Percentiles rank a stretch among this genome's conserved stretches.
phyloP scores from a whole-genome alignment of 2,797 vertebrate species.

The Amblyraja radiata region DNA sequence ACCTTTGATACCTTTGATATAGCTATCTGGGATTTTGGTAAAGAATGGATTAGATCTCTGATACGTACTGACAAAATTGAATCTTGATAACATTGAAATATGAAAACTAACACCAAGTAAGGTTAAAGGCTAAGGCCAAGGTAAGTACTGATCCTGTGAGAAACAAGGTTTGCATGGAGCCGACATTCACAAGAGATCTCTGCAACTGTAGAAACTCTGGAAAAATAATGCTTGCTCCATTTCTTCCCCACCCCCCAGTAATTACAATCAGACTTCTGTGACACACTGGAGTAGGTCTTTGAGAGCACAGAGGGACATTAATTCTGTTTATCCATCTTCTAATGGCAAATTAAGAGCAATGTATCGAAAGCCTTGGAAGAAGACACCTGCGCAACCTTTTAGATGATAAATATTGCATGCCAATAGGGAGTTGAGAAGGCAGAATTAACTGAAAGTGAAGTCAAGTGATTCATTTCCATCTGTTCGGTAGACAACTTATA shows the following conservation, averaged over 20 bases:
- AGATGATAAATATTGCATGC: background rate
- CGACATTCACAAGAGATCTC: background rate
- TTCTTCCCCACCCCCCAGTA: background rate
- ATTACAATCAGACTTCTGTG: background rate
- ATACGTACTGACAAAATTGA: background rate
- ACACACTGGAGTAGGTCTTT: background rate
- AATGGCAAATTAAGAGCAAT: background rate
- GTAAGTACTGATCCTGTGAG: background rate
- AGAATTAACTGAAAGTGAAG: background rate
- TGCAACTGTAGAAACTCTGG: background rate
- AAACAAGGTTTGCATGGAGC: background rate
- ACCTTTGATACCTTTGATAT: too few relatives aligned
- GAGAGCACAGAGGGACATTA: background rate
- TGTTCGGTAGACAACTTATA: too few relatives aligned
- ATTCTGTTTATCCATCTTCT: background rate
- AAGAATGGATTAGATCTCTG: background rate
- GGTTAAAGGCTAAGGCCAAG: background rate
- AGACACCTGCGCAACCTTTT: background rate
- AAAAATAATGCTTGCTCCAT: background rate
- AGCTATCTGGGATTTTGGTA: background rate
- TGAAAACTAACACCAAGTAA: background rate
- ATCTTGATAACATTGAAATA: background rate
- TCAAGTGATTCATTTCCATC: background rate
- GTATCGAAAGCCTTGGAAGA: background rate
- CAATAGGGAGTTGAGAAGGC: background rate